These are phyloP conservation scores for Onychomys leucogaster DNA, from an alignment of 2,797 vertebrate species.

Conservation along the genomic window DNA sequence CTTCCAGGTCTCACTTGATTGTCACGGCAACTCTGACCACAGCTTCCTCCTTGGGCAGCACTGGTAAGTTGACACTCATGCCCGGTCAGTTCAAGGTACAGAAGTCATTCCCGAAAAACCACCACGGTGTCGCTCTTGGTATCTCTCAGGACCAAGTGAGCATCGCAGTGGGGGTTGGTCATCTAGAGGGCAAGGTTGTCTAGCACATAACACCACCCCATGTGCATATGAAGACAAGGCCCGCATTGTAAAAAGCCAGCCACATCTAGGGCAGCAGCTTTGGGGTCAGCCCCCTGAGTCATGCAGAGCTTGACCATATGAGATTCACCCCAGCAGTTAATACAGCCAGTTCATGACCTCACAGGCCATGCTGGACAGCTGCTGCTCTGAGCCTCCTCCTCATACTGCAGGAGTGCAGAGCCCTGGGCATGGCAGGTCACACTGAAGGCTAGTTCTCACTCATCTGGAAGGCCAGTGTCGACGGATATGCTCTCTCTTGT, in stretches of 20 bases:
- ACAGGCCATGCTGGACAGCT: background rate
- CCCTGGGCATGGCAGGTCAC: accelerated
- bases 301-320: accelerated
- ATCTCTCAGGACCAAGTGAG: accelerated
- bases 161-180: accelerated
- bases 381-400: background rate
- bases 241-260: background rate
- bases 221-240: background rate
- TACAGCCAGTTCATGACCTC: background rate
- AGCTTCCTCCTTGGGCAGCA: slow-evolving; percentile 84
- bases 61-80: slow-evolving; percentile 79
- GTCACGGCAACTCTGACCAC: slow-evolving; percentile 90
- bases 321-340: too few species aligned
- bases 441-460: background rate
- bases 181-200: too few species aligned
- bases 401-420: background rate
- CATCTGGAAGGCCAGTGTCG: background rate
- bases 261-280: accelerated
- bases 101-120: accelerated
- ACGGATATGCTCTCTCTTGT: accelerated
- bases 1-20: slow-evolving; percentile 93
- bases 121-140: accelerated
- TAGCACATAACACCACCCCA: accelerated
- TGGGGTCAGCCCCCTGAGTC: background rate
- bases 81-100: accelerated